Base-by-base conservation (phyloP, 2,113 vertebrate genomes). In the Sigmodon hispidus region DNA sequence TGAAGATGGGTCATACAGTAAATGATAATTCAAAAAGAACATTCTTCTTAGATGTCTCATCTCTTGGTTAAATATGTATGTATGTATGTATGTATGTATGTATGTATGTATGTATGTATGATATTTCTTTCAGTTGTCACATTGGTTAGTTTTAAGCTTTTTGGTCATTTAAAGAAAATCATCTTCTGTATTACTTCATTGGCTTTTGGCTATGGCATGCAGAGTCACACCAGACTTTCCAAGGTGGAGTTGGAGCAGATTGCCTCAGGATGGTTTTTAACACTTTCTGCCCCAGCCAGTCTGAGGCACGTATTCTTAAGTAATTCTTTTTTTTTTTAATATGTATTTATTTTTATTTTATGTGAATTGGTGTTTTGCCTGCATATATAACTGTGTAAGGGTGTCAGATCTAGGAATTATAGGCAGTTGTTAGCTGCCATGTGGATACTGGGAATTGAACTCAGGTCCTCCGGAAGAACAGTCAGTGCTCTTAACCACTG, bases 41-140 rank as follows among this genome's bases (percentile, higher is more conserved):
- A 12, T 87, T 80, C 63, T 63, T 45, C 16, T 67, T 50, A 85
- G 22, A 65, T 90, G 3, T 73, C 77, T 94, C 40, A 55, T 77
- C 22, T 88, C 31, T 80, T 67, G 40, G 48, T 92, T 79, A 92
- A 89, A 48, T 93, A 52, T 75, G n/a, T 93, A 21, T n/a, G n/a
- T n/a, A n/a, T n/a, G n/a, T n/a, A n/a, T n/a, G n/a, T n/a, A n/a
- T n/a, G n/a, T n/a, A n/a, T n/a, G n/a, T n/a, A n/a, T n/a, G n/a
- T n/a, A n/a, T n/a, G n/a, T n/a, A n/a, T n/a, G n/a, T n/a, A n/a
- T n/a, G n/a, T n/a, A n/a, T n/a, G n/a, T n/a, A n/a, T n/a, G n/a
- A n/a, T n/a, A n/a, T n/a, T 84, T 75, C 22, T 40, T 79, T 91
- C 16, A 36, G 0, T 81, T 89, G 29, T 86, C 31, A 84, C 63